Conservation (phyloP, 2,113 vertebrate species). For the Vireo altiloquus region DNA sequence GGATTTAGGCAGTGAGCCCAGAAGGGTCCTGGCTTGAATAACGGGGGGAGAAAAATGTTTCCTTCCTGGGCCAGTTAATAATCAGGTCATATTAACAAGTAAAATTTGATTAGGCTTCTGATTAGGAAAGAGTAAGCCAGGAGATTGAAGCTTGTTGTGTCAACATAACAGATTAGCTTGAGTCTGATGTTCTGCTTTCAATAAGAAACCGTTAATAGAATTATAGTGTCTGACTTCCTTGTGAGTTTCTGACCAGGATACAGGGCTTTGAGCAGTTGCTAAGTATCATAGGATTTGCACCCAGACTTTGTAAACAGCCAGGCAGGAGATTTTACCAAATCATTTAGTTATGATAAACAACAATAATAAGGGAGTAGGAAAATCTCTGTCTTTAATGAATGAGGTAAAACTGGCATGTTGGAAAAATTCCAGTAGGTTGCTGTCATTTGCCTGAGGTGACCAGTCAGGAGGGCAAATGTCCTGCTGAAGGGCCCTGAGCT, state of each 20-base stretch:
- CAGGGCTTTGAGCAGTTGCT: neutral
- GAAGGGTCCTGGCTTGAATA: neutral
- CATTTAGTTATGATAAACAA: neutral
- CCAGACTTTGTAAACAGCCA: neutral
- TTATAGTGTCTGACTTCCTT: neutral
- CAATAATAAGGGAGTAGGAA: neutral
- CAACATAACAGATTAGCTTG: slow-evolving; percentile 30
- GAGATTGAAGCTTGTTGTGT: slow-evolving; percentile 38
- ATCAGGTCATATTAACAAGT: slow-evolving; percentile 23
- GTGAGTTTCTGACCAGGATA: neutral
- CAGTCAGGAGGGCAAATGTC: no score
- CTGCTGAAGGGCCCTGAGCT: neutral
- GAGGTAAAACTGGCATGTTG: neutral
- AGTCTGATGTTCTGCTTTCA: slow-evolving; percentile 5
- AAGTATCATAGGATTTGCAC: neutral
- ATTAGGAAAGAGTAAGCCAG: slow-evolving; percentile 4
- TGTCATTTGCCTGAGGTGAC: neutral
- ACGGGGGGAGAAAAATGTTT: neutral
- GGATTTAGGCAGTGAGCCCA: neutral
- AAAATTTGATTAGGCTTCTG: slow-evolving; percentile 48
- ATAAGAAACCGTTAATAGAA: neutral
- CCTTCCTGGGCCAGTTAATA: slow-evolving; percentile 28
- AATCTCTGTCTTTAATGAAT: neutral
- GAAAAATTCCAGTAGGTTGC: neutral
- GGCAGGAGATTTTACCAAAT: neutral